Conservation (phyloP, 2,797 vertebrate genomes). For the Atherinosoma microstoma region DNA sequence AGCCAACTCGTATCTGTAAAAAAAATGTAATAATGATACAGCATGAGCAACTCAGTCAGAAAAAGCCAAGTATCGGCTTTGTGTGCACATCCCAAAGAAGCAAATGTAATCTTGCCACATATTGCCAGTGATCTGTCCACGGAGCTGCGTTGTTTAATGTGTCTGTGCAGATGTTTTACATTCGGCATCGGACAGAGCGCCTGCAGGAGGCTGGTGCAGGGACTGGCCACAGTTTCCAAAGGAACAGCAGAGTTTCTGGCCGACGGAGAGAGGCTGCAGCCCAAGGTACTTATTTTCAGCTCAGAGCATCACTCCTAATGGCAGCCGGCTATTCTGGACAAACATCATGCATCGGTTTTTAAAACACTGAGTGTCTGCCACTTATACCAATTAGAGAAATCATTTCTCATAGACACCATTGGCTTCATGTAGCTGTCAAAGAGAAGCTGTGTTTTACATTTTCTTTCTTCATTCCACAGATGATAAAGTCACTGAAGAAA, state of each 20-base stretch:
- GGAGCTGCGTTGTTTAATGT: constrained; percentile 38
- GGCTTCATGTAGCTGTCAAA: constrained; percentile 4
- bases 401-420: constrained; percentile 41
- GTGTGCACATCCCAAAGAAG: too few relatives aligned
- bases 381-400: constrained; percentile 62
- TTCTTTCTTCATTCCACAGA: constrained; percentile 76
- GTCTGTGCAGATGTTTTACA: constrained; percentile 88
- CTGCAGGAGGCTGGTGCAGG: constrained; percentile 89
- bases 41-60: background rate
- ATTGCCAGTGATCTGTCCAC: background rate
- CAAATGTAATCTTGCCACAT: constrained; percentile 10
- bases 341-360: constrained; percentile 58
- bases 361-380: constrained; percentile 39
- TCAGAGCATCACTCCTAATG: constrained; percentile 50
- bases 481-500: constrained; percentile 94
- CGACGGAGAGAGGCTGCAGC: constrained; percentile 91
- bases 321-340: constrained; percentile 56
- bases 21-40: constrained; percentile 4
- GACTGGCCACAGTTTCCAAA: constrained; percentile 89
- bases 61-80: background rate
- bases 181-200: constrained; percentile 90
- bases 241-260: constrained; percentile 90
- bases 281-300: constrained; percentile 86
- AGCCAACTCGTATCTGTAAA: constrained; percentile 24
- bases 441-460: constrained; percentile 24